These are phyloP conservation scores for Melipona quadrifasciata DNA, from an alignment of 1,140 invertebrate species.

Conservation along the genomic window DNA sequence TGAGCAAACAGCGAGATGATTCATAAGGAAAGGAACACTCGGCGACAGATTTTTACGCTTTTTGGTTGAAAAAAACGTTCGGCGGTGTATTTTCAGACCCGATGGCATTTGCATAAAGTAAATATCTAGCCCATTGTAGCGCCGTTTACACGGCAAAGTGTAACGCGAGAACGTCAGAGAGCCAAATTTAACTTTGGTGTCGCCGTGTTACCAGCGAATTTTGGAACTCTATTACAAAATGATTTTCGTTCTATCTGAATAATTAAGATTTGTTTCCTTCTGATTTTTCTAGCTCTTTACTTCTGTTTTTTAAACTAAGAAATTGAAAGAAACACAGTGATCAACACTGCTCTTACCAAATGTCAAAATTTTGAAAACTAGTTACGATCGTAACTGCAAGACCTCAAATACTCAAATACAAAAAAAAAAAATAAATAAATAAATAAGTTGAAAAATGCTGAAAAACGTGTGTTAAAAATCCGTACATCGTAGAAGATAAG, in stretches of 20 bases:
- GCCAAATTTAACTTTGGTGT: neutral
- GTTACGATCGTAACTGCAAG: too few relatives aligned
- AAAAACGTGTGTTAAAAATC: neutral
- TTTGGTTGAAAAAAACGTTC: neutral
- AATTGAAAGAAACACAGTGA: too few relatives aligned
- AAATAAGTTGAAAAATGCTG: neutral
- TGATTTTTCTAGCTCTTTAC: too few relatives aligned
- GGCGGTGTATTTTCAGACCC: neutral
- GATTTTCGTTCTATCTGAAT: too few relatives aligned
- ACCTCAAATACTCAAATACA: too few relatives aligned
- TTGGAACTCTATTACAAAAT: neutral
- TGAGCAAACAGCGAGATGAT: neutral
- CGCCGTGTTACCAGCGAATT: neutral
- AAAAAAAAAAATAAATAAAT: too few relatives aligned
- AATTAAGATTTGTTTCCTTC: too few relatives aligned
- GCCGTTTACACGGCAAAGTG: neutral
- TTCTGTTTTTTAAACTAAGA: too few relatives aligned
- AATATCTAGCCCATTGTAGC: conserved; percentile 1
- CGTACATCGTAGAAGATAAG: neutral
- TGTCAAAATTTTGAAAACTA: too few relatives aligned
- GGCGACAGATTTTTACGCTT: neutral
- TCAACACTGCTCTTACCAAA: too few relatives aligned
- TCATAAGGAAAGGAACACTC: neutral
- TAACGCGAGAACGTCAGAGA: neutral
- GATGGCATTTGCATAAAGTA: conserved; percentile 1